Evolutionary conservation across 2,113 vertebrate species (phyloP), one percentile per base, ranked within the genome.

Genomic region (Anseranas semipalmata): DNA sequence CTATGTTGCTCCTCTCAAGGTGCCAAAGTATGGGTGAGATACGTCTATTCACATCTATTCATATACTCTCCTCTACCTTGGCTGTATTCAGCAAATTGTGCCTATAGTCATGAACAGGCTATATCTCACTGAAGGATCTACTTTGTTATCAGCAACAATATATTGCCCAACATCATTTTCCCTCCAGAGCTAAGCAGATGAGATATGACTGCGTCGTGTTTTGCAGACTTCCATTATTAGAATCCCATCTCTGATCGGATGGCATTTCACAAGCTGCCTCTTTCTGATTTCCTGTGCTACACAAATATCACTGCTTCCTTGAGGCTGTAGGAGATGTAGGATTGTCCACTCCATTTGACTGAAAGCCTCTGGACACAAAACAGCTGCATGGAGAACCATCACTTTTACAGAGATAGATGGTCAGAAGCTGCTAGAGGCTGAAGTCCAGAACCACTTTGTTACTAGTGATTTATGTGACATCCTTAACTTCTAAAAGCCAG

Each of bases 361-460:
- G 95, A 96, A 95, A 96, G 87, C 71, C 87, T 79, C 84, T 95
- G 89, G 93, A 97, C 91, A 96, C 81, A 95, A 97, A 96, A 33
- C 96, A 96, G 95, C 89, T 96, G 93, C 67, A 2, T 85, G 81
- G 68, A 77, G 87, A 91, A 74, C 32, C 84, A 76, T 33, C 2
- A 6, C 41, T 95, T 96, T 96, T 95, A 91, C 83, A 39, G 66
- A 96, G 95, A 95, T 91, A 63, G 92, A 89, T 83, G 71, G 89
- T 74, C 89, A 96, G 90, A 76, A 95, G 87, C 71, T 95, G 89
- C 77, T 87, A 65, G 81, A 85, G 91, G 89, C 94, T 91, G 77
- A 59, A 95, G 63, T 87, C 93, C 95, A 95, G 96, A 96, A 83
- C 84, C 89, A 80, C 92, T 95, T 94, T 91, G 89, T 89, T 96